Percentiles rank a stretch among this genome's conserved stretches.
These are phyloP conservation scores for Myotis myotis DNA, from an alignment of 2,797 vertebrate genomes.

Conservation along the genomic window DNA sequence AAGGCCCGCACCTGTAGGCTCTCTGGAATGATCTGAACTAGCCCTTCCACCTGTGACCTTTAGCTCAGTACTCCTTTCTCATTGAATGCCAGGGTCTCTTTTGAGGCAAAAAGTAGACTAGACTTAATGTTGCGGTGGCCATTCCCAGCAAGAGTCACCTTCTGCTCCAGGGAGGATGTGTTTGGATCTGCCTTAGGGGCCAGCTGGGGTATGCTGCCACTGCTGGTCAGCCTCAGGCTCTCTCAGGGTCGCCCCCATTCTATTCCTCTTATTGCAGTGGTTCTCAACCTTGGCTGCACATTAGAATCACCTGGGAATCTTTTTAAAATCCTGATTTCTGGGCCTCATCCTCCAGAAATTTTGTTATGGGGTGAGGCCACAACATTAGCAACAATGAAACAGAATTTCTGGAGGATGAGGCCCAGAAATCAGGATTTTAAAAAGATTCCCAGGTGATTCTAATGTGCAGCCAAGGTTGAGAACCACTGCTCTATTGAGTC, in stretches of 20 bases:
- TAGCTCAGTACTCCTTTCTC: neutral
- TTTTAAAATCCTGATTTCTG: no score
- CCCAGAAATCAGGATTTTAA: no score
- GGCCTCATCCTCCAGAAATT: no score
- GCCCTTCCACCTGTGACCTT: neutral
- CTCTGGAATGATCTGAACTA: neutral
- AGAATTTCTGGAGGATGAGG: no score
- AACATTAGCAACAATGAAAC: no score
- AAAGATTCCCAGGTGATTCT: no score
- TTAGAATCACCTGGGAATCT: no score
- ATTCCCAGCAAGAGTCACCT: accelerated
- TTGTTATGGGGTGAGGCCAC: no score
- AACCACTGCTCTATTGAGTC: no score
- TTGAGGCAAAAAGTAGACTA: neutral
- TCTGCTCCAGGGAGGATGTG: neutral
- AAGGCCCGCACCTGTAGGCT: no score
- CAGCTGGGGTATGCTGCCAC: accelerated
- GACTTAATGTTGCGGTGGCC: accelerated
- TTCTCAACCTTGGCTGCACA: no score
- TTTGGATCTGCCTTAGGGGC: neutral
- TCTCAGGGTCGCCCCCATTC: neutral
- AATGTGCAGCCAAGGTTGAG: no score
- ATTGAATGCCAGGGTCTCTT: neutral
- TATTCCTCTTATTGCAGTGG: neutral
- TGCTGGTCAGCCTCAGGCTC: neutral